Conservation (phyloP, 2,888 invertebrate genomes). For the Tuta absoluta region DNA sequence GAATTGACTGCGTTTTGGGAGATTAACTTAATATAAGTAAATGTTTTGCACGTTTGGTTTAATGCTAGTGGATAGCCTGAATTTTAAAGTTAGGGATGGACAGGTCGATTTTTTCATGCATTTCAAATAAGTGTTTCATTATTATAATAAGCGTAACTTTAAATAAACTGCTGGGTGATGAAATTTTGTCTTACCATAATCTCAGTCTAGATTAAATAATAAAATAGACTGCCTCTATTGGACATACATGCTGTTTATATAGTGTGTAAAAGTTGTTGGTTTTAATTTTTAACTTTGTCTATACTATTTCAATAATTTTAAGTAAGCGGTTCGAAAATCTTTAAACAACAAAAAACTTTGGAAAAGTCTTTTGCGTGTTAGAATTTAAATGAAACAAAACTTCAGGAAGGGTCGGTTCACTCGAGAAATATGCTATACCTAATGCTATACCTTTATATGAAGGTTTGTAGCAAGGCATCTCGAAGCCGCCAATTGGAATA, state of each 20-base stretch:
- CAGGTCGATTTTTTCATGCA: slow-evolving; percentile 3
- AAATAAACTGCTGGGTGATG: not conserved
- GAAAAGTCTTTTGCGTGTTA: too few species aligned
- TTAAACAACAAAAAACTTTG: too few species aligned
- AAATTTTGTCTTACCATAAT: not conserved
- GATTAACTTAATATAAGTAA: slow-evolving; percentile 71
- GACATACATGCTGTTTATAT: not conserved
- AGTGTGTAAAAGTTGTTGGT: not conserved
- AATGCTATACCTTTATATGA: too few species aligned
- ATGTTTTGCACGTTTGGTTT: slow-evolving; percentile 66
- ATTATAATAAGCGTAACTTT: not conserved
- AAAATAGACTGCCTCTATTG: not conserved
- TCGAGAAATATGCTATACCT: too few species aligned
- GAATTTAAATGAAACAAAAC: too few species aligned
- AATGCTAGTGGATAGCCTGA: slow-evolving; percentile 46
- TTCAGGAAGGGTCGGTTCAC: too few species aligned
- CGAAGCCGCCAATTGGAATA: too few species aligned
- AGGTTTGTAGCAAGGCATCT: too few species aligned
- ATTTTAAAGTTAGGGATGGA: not conserved
- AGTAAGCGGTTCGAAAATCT: not conserved
- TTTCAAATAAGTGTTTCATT: not conserved
- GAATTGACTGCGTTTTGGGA: slow-evolving; percentile 74
- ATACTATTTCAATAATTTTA: not conserved
- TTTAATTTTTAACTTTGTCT: not conserved
- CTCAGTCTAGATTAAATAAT: not conserved